These are phyloP conservation scores for Aurelia aurita DNA, from an alignment of 30 jellyfish, hydroid and myxozoan genomes.

Conservation along the genomic window DNA sequence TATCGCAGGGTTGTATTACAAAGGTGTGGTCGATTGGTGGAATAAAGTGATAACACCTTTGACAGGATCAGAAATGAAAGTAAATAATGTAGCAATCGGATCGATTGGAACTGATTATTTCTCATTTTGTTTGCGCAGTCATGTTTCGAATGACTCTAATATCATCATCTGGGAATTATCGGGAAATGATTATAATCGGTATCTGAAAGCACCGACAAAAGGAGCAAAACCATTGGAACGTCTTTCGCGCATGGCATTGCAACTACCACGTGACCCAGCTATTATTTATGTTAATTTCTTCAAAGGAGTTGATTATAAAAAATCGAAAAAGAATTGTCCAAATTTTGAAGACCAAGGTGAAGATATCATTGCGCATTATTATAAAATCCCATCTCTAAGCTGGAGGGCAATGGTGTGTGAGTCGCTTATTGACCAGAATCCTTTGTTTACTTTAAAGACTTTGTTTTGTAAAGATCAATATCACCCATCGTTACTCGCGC, in stretches of 20 bases:
- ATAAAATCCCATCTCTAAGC: slow-evolving; percentile 90
- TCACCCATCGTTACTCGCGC: slow-evolving; percentile 97
- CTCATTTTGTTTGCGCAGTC: slow-evolving; percentile 91
- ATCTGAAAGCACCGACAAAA: slow-evolving; percentile 87
- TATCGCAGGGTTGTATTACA: slow-evolving; percentile 94
- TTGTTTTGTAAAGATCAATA: slow-evolving; percentile 94
- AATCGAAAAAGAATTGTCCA: slow-evolving; percentile 82
- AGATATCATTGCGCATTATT: slow-evolving; percentile 93
- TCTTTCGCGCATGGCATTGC: slow-evolving; percentile 90
- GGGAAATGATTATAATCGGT: slow-evolving; percentile 96
- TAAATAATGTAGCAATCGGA: slow-evolving; percentile 96
- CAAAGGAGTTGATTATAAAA: slow-evolving; percentile 96
- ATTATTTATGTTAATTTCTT: slow-evolving; percentile 86
- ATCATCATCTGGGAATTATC: slow-evolving; percentile 94
- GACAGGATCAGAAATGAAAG: slow-evolving; percentile 95
- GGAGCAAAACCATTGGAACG: slow-evolving; percentile 99
- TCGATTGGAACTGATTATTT: slow-evolving; percentile 98
- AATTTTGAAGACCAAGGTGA: slow-evolving; percentile 99
- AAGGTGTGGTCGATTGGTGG: slow-evolving; percentile 99
- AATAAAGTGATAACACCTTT: slow-evolving; percentile 89
- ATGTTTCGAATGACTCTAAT: slow-evolving; percentile 78
- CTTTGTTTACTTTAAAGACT: slow-evolving; percentile 71
- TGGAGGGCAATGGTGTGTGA: slow-evolving; percentile 99
- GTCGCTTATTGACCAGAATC: slow-evolving; percentile 69
- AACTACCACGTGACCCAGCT: slow-evolving; percentile 92